Evolutionary conservation across 2,888 invertebrate genomes (phyloP), one percentile per base, ranked within the genome.

Genomic region (Pristionchus entomophagus): DNA sequence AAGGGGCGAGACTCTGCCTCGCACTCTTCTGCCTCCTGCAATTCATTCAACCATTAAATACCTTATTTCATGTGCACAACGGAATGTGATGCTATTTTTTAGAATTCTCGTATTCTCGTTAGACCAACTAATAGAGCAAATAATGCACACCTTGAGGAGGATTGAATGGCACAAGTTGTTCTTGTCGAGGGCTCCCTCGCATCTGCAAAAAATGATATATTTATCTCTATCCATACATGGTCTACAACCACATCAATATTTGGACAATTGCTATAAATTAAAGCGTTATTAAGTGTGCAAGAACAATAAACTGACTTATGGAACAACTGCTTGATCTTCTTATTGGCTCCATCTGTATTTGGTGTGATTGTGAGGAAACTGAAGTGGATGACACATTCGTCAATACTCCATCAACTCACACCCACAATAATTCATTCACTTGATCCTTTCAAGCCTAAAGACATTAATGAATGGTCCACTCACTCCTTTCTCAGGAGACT

Each of bases 291-390:
- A n/a, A n/a, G n/a, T n/a, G n/a, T n/a, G n/a, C n/a, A n/a, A n/a
- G n/a, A n/a, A n/a, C n/a, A n/a, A n/a, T 3, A 19, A 17, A 17
- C 83, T 41, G 17, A 69, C 73, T 26, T 22, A 35, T 32, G 3
- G 84, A 84, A 84, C 2, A n/a, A 35, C 73, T 84, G 84, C 14
- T 45, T 84, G 51, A 84, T 84, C 53, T 41, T 69, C 73, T 32
- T 49, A 22, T 84, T 84, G 0, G 73, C 84, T 51, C 51, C 32
- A n/a, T 49, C 41, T 19, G 29, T 8, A n/a, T 51, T 29, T 22
- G 84, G 84, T 26, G 35, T n/a, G 53, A 84, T 84, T 1, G 26
- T 12, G 73, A 69, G 22, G 51, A 29, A 45, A 17, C 84, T 84
- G 38, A 49, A 84, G 26, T 81, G 35, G 32, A 51, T 14, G 53